Conservation (phyloP, 2,888 invertebrate genomes). For the Tethea ocularis region DNA sequence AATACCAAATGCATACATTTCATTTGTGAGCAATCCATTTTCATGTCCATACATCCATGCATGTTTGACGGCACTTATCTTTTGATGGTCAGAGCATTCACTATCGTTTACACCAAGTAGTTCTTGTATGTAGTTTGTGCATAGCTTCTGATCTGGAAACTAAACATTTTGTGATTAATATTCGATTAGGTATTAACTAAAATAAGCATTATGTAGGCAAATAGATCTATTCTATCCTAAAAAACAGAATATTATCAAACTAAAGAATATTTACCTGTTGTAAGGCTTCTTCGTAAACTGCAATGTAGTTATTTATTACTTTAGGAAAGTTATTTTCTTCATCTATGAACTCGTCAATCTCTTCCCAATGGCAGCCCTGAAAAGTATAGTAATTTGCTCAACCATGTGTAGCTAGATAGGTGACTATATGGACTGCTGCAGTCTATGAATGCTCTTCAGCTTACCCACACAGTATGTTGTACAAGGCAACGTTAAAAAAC, state of each 20-base stretch:
- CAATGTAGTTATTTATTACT: constrained; percentile 61
- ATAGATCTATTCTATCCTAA: too few relatives aligned
- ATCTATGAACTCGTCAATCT: constrained; percentile 64
- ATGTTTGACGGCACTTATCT: constrained; percentile 63
- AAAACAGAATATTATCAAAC: neutral
- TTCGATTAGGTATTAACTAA: too few relatives aligned
- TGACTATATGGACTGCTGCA: too few relatives aligned
- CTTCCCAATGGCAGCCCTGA: constrained; percentile 70
- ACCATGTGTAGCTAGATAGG: too few relatives aligned
- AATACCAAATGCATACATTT: constrained; percentile 74
- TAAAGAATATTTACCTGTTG: constrained; percentile 43
- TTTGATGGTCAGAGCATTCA: constrained; percentile 58
- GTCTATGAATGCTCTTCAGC: too few relatives aligned
- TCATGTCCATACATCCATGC: constrained; percentile 72
- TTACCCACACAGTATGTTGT: too few relatives aligned
- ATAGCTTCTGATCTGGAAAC: constrained; percentile 71
- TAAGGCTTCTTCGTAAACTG: constrained; percentile 70
- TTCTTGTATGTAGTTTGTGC: constrained; percentile 69
- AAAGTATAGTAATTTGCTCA: constrained; percentile 20
- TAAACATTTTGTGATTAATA: constrained; percentile 26
- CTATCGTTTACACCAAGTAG: constrained; percentile 54
- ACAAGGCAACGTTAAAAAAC: too few relatives aligned
- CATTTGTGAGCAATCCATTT: constrained; percentile 60
- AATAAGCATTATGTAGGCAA: too few relatives aligned
- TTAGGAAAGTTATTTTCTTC: constrained; percentile 51